Evolutionary conservation across 2,113 vertebrate genomes (phyloP).

Genomic region (Actinemys pallida): DNA sequence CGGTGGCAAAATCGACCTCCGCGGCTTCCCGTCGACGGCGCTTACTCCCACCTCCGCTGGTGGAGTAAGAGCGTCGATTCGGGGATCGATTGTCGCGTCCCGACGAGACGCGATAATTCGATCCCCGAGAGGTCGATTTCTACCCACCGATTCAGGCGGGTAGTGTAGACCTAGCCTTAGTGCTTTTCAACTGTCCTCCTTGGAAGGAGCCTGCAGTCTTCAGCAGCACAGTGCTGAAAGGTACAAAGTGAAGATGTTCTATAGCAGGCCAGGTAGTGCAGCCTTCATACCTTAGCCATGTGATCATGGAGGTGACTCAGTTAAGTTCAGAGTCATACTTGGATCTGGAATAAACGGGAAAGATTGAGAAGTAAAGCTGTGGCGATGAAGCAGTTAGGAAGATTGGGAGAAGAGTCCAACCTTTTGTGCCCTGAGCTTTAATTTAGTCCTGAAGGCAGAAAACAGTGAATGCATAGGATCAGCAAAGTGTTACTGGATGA

Average conservation of each 20-base stretch:
- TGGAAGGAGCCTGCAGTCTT: background rate
- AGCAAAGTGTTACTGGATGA: background rate
- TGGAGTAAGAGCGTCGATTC: no score
- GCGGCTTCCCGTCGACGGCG: no score
- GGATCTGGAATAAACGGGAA: background rate
- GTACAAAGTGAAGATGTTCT: background rate
- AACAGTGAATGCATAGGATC: background rate
- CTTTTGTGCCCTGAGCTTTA: background rate
- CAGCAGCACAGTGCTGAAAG: background rate
- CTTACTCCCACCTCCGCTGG: no score
- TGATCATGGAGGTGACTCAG: background rate
- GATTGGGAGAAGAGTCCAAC: background rate
- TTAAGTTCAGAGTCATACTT: background rate
- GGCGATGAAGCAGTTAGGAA: background rate
- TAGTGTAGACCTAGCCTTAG: background rate
- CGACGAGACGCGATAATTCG: no score
- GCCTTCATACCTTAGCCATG: background rate
- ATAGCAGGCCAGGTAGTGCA: accelerated
- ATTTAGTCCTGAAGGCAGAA: background rate
- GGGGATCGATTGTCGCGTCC: no score
- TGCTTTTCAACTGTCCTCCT: background rate
- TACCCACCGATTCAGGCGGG: no score
- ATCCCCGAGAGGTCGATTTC: no score
- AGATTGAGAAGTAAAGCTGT: background rate
- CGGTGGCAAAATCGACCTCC: no score